These are phyloP conservation scores for Carposina sasakii DNA, from an alignment of 1,140 invertebrate genomes.

Conservation along the genomic window DNA sequence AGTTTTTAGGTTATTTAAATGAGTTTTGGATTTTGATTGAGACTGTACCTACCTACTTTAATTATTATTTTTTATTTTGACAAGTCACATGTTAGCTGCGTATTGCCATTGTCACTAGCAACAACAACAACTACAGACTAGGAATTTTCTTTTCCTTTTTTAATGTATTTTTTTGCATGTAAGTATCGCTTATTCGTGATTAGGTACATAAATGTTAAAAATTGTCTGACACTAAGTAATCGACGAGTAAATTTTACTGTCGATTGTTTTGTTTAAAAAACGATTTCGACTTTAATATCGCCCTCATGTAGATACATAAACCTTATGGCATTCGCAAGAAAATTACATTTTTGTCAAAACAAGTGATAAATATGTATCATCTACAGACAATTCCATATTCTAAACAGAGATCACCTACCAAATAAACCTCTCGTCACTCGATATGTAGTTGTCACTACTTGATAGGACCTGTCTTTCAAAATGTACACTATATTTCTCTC, in stretches of 20 bases:
- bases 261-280: too few relatives aligned
- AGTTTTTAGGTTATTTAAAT: too few relatives aligned
- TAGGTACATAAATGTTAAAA: neutral
- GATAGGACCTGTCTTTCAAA: conserved; percentile 69
- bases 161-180: neutral
- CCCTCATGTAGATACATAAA: neutral
- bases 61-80: too few relatives aligned
- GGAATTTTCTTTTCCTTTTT: neutral
- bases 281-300: neutral
- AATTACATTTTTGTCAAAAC: neutral
- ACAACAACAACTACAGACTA: neutral
- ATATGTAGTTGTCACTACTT: conserved; percentile 67
- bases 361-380: conserved; percentile 9
- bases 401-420: conserved; percentile 55
- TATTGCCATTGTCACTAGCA: neutral
- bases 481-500: conserved; percentile 38
- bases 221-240: neutral
- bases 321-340: neutral
- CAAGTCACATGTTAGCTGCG: conserved; percentile 2
- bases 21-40: too few relatives aligned
- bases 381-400: conserved; percentile 31
- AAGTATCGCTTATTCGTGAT: neutral
- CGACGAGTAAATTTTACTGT: too few relatives aligned
- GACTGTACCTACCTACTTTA: too few relatives aligned
- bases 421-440: conserved; percentile 56